Evolutionary conservation across 2,113 vertebrate genomes (phyloP).

Genomic region (Litocranius walleri): DNA sequence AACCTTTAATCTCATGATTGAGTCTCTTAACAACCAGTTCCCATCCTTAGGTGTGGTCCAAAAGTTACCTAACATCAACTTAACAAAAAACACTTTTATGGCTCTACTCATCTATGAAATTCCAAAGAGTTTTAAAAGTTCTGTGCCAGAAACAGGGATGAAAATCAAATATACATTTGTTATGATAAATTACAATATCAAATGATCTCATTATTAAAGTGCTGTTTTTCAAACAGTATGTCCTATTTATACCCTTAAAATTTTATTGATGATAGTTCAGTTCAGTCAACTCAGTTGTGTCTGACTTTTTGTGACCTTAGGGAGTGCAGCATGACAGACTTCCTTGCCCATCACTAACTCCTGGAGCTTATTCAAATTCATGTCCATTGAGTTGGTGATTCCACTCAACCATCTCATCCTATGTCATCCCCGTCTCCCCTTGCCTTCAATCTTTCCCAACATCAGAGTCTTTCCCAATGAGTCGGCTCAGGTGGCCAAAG

Average conservation of each 20-base stretch:
- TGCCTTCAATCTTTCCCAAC: neutral
- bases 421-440: fast-evolving
- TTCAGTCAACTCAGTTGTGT: fast-evolving
- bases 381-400: neutral
- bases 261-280: neutral
- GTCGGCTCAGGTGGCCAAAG: fast-evolving
- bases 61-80: too few species aligned
- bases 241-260: neutral
- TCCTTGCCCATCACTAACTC: neutral
- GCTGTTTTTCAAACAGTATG: neutral
- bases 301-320: neutral
- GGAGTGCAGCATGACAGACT: neutral
- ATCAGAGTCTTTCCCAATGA: neutral
- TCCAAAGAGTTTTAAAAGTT: too few species aligned
- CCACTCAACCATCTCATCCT: neutral
- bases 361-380: neutral
- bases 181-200: too few species aligned
- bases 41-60: too few species aligned
- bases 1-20: too few species aligned
- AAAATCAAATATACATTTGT: too few species aligned
- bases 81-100: too few species aligned
- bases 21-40: too few species aligned
- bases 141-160: too few species aligned
- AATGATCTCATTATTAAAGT: too few species aligned
- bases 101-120: too few species aligned